These are phyloP conservation scores for Diplazon laetatorius DNA, from an alignment of 2,888 invertebrate genomes.

Conservation along the genomic window DNA sequence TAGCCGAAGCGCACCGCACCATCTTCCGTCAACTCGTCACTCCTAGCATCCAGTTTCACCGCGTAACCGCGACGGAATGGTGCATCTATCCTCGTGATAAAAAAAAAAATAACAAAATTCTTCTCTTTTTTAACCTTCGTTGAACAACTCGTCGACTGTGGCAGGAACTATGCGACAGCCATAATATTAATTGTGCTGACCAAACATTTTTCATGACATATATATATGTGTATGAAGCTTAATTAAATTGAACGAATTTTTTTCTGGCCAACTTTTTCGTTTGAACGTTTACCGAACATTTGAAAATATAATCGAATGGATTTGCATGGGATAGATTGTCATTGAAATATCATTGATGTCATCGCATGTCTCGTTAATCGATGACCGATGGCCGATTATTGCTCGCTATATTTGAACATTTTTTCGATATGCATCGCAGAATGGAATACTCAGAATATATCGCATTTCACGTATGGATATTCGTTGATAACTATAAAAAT, in stretches of 20 bases:
- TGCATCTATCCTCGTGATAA: constrained; percentile 39
- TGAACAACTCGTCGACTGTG: constrained; percentile 39
- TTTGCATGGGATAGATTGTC: too few species aligned
- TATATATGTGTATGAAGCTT: not conserved
- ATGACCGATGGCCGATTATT: too few species aligned
- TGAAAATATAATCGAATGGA: too few species aligned
- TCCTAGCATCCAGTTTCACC: constrained; percentile 54
- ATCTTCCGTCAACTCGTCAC: constrained; percentile 51
- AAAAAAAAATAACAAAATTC: too few species aligned
- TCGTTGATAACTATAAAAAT: not conserved
- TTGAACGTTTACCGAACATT: too few species aligned
- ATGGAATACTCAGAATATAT: not conserved
- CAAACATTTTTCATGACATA: constrained; percentile 13
- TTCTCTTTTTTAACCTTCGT: constrained; percentile 19
- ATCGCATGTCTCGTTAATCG: too few species aligned
- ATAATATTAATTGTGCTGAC: constrained; percentile 37
- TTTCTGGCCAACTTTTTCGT: not conserved
- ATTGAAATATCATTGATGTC: too few species aligned
- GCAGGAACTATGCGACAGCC: not conserved
- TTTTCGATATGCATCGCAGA: not conserved
- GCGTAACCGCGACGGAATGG: constrained; percentile 56
- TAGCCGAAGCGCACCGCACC: constrained; percentile 40
- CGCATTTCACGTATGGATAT: not conserved
- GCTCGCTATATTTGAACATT: not conserved
- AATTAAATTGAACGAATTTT: too few species aligned